Base-by-base conservation (phyloP, 2,113 vertebrate species). In the Seriola aureovittata region DNA sequence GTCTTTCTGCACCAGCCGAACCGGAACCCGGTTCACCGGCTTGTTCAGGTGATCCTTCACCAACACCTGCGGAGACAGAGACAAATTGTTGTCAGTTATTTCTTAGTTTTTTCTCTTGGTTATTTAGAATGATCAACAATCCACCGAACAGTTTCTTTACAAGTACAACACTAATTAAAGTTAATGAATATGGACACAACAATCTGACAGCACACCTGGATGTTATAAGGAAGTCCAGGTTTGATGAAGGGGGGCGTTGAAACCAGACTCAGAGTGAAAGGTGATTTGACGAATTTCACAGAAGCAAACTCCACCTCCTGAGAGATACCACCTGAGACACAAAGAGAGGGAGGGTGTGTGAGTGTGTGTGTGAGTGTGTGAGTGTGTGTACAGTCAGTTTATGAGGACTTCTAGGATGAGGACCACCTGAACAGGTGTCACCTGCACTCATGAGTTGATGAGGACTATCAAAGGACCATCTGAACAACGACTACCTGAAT, bases 241-340 rank as follows among this genome's bases (percentile, higher is more conserved):
- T 98, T 99, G 94, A 99, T 93, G 89, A 97, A 99, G 8, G 95
- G 96, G 29, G 98, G 95, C 8, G 98, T 99, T 8, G 97, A 97
- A 58, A 98, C 78, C 89, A 99, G 92, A 50, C 87, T 94, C 88
- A 99, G 36, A 38, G 81, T 95, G 92, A 97, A 99, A 0, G 98
- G 98, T 58, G 96, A 96, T 25, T 95, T 87, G 25, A 96, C 86
- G 32, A 97, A 98, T 80, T 85, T 96, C 75, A 99, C 94, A 2
- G 88, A 90, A 10, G 93, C 4, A 38, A 97, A 89, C 92, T 97
- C 97, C 0, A 94, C 95, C 64, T 99, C 97, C 88, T 97, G 95
- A 5, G 92, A 95, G 84, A 97, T 96, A 8, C 97, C 97, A 92
- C 97, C 98, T 99, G 74, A 65, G 29, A 68, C 14, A 74, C 46